Evolutionary conservation across 2,797 vertebrate species (phyloP), one percentile per base, ranked within the genome.

Genomic region (Rallus crepitans): DNA sequence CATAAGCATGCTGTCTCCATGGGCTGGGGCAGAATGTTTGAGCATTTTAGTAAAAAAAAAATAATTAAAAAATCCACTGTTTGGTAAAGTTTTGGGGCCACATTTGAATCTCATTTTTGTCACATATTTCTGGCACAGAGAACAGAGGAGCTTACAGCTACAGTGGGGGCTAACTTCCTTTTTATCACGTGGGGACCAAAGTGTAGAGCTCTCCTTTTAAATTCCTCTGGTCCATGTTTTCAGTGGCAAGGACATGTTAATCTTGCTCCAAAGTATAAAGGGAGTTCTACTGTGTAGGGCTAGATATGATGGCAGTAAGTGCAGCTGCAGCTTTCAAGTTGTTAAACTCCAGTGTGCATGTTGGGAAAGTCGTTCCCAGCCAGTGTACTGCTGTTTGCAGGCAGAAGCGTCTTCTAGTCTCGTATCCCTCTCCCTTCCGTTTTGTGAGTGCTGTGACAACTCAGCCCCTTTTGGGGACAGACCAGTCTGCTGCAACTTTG

Each of bases 401-500:
- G 83, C 78, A 70, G 72, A 84, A 90, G 35, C 31, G 5, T 59
- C 90, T 87, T 96, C 57, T 33, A 5, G 56, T 57, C 55, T n/a
- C 20, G 50, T 39, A 42, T 78, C 50, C 23, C 15, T 71, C 64
- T 92, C 75, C 33, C 63, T 94, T 91, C 66, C 0, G 0, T 72
- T 94, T 87, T 1, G 1, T 82, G 90, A 90, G 53, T 80, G 45
- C 82, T 87, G 71, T 92, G 86, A 82, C 87, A 90, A 16, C 39
- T 87, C 83, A 93, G 86, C 35, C 83, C 25, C 75, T 87, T 80
- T 76, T 90, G 87, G 86, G 92, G 75, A 68, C 82, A 81, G 86
- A 89, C 76, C 65, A 81, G 45, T 78, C 83, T 95, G 82, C 75
- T 95, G 90, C 71, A 83, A 60, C 87, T 94, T 85, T 77, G 30